Conservation (phyloP, 2,797 vertebrate genomes). For the Cetoscarus ocellatus region DNA sequence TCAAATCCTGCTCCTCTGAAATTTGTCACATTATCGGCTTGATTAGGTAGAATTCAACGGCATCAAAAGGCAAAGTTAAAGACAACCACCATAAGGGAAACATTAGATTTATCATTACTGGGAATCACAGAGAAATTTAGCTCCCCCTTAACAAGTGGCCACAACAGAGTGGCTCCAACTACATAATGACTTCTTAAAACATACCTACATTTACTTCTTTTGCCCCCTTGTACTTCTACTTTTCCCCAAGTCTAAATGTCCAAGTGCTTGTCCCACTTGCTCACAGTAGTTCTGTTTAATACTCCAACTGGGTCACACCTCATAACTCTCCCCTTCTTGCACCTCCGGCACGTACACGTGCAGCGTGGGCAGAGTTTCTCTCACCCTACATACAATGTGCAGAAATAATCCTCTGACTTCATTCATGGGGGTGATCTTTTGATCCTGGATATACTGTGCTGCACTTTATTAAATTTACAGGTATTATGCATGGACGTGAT, state of each 20-base stretch:
- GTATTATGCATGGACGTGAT: slow-evolving; percentile 38
- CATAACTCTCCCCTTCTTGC: slow-evolving; percentile 23
- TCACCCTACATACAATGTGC: slow-evolving; percentile 26
- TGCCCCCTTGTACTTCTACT: not conserved
- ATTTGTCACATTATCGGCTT: too few relatives aligned
- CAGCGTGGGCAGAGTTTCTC: slow-evolving; percentile 25
- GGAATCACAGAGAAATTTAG: too few relatives aligned
- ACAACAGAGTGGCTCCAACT: too few relatives aligned
- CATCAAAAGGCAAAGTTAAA: too few relatives aligned
- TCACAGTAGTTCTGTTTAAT: slow-evolving; percentile 17
- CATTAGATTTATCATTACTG: too few relatives aligned
- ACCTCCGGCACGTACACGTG: slow-evolving; percentile 36
- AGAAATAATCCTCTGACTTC: slow-evolving; percentile 50
- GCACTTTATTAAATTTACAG: slow-evolving; percentile 36
- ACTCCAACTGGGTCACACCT: slow-evolving; percentile 52
- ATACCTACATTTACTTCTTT: too few relatives aligned
- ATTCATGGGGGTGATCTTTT: slow-evolving; percentile 20
- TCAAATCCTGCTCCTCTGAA: too few relatives aligned
- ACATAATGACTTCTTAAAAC: too few relatives aligned
- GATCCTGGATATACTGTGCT: slow-evolving; percentile 42
- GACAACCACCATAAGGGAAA: too few relatives aligned
- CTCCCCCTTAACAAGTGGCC: too few relatives aligned
- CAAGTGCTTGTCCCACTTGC: not conserved
- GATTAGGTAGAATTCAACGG: too few relatives aligned
- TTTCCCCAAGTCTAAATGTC: too few relatives aligned